Conservation (phyloP, 2,888 invertebrate species). For the Ditula angustiorana region DNA sequence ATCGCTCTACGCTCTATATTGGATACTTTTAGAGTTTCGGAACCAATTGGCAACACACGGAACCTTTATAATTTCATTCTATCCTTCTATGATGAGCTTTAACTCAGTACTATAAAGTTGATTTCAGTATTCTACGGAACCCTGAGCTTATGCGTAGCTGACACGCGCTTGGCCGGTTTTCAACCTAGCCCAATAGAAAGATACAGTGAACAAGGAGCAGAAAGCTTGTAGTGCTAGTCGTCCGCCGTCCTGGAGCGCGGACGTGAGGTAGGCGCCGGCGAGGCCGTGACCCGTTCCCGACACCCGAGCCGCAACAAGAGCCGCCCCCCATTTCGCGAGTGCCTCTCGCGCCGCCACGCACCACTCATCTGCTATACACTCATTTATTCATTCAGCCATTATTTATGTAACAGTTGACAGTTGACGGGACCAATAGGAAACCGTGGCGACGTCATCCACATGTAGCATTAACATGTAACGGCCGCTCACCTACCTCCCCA, state of each 20-base stretch:
- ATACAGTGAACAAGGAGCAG: neutral
- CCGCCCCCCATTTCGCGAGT: conserved; percentile 46
- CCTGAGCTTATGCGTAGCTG: too few species aligned
- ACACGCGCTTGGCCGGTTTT: too few species aligned
- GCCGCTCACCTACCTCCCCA: conserved; percentile 29
- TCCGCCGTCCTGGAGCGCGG: conserved; percentile 25
- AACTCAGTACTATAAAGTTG: too few species aligned
- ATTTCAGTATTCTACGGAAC: too few species aligned
- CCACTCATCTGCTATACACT: conserved; percentile 25
- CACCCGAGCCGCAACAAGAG: conserved; percentile 68
- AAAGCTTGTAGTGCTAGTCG: neutral
- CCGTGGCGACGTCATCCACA: neutral
- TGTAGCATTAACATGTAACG: conserved; percentile 24
- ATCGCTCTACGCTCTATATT: too few species aligned
- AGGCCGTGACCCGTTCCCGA: conserved; percentile 74
- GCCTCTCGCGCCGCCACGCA: conserved; percentile 44
- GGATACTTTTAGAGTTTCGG: too few species aligned
- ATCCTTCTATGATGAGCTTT: too few species aligned
- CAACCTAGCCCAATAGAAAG: neutral
- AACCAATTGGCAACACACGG: too few species aligned
- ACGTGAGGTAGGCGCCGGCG: conserved; percentile 67
- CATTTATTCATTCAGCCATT: neutral
- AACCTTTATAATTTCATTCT: too few species aligned
- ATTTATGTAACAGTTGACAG: neutral
- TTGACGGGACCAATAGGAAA: neutral